A percentile compares a stretch with the other conserved stretches of the same genome.
phyloP scores from a whole-genome alignment of 1,140 invertebrate species.

The Pemphigus obesinymphae region DNA sequence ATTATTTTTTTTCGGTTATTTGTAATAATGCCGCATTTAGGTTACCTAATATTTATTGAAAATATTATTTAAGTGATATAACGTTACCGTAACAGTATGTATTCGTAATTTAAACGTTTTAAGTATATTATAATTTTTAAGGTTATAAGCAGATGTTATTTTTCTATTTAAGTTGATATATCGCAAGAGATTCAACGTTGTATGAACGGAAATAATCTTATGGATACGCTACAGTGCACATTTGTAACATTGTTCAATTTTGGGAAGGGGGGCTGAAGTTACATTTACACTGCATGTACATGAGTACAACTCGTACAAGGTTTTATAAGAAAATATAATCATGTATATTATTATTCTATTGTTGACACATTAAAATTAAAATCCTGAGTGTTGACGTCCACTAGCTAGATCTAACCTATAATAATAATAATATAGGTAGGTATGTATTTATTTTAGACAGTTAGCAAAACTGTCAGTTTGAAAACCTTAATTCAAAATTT shows the following conservation, averaged over 20 bases:
- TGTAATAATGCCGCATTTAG: too few species aligned
- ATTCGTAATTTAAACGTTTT: background rate
- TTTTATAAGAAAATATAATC: background rate
- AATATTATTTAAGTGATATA: too few species aligned
- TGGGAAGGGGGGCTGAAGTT: background rate
- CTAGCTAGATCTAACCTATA: background rate
- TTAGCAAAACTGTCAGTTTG: too few species aligned
- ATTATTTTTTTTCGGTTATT: too few species aligned
- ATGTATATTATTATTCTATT: background rate
- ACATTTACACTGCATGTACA: background rate
- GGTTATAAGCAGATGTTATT: background rate
- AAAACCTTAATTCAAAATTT: too few species aligned
- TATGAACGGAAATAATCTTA: constrained; percentile 15
- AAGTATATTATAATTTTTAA: background rate
- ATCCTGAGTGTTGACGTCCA: background rate
- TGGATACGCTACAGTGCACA: background rate
- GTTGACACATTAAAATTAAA: background rate
- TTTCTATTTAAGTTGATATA: background rate
- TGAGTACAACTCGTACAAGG: background rate
- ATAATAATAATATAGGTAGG: too few species aligned
- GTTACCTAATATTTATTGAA: too few species aligned
- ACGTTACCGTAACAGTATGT: too few species aligned
- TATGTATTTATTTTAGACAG: too few species aligned
- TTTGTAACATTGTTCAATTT: background rate
- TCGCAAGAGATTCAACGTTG: background rate